Base-by-base conservation (phyloP, 2,797 vertebrate species). In the Neoniphon sammara region DNA sequence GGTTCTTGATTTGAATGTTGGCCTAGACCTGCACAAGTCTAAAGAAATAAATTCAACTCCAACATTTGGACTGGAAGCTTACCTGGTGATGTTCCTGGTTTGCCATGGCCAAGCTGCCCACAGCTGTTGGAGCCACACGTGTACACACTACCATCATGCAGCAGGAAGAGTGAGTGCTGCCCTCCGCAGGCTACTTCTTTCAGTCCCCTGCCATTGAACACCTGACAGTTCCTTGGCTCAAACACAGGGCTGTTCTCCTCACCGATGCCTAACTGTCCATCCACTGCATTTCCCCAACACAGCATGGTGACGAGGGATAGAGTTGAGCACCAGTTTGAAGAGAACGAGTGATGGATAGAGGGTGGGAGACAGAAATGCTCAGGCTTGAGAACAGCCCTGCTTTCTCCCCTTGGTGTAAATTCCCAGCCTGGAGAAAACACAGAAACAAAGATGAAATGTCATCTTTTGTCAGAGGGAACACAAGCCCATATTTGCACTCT, bases 261-360 rank as follows among this genome's bases (percentile, higher is more conserved):
- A 31, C 94, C 93, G 66, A 96, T 92, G n/a, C 96, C 97, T 88
- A 98, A 93, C 34, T 96, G 96, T 91, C 97, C 97, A 58, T 96
- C 94, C 85, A 93, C 94, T n/a, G 96, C 95, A 87, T 96, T 97
- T 42, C 98, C 98, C 97, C 97, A 99, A 85, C 97, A 97, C 90
- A 98, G 92, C 97, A 99, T 97, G 92, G 88, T 94, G 87, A 85
- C 82, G 58, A 71, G 30, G 57, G 61, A 60, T 36, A 73, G 80
- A 69, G 65, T 47, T 36, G 46, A 83, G 75, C 54, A 65, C 81
- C 72, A 66, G 61, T 75, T 71, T 67, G 70, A 87, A 65, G 77
- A 79, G 68, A 69, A 66, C 77, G 70, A 64, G 47, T 66, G 55
- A 71, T 8, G 49, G 70, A 73, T 86, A 67, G 72, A 78, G 70